Evolutionary conservation across 2,888 invertebrate genomes (phyloP).

Genomic region (Diploptera punctata): DNA sequence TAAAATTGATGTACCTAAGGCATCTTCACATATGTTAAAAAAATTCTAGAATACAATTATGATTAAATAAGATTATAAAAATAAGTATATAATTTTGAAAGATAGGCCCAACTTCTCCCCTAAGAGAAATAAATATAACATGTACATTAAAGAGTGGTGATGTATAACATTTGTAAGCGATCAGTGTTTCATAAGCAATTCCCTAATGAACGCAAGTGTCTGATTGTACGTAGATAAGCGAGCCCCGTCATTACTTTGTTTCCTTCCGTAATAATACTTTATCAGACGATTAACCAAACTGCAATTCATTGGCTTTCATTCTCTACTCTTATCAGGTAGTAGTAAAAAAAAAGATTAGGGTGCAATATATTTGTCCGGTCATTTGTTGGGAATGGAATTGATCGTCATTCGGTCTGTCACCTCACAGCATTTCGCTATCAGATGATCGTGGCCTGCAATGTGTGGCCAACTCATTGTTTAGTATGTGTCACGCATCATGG

Average conservation of each 20-base stretch:
- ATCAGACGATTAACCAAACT: constrained; percentile 2
- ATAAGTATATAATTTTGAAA: too few relatives aligned
- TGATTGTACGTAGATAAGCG: neutral
- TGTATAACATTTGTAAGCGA: constrained; percentile 3
- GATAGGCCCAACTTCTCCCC: too few relatives aligned
- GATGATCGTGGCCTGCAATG: constrained; percentile 1
- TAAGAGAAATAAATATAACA: too few relatives aligned
- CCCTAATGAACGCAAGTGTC: constrained; percentile 15
- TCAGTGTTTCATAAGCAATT: constrained; percentile 8
- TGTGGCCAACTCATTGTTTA: constrained; percentile 10
- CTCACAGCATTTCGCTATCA: constrained; percentile 5
- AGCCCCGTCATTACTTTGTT: neutral
- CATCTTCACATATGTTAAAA: too few relatives aligned
- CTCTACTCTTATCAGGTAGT: constrained; percentile 2
- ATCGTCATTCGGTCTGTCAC: constrained; percentile 12
- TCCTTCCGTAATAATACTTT: constrained; percentile 9
- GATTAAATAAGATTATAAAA: too few relatives aligned
- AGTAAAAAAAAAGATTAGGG: neutral
- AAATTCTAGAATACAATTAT: too few relatives aligned
- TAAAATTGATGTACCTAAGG: too few relatives aligned
- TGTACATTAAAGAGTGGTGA: neutral
- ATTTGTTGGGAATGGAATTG: constrained; percentile 25
- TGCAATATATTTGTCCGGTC: constrained; percentile 5
- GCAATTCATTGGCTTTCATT: constrained; percentile 4
- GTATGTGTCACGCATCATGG: constrained; percentile 7